These are phyloP conservation scores for Sebastes umbrosus DNA, from an alignment of 2,797 vertebrate species.

Conservation along the genomic window DNA sequence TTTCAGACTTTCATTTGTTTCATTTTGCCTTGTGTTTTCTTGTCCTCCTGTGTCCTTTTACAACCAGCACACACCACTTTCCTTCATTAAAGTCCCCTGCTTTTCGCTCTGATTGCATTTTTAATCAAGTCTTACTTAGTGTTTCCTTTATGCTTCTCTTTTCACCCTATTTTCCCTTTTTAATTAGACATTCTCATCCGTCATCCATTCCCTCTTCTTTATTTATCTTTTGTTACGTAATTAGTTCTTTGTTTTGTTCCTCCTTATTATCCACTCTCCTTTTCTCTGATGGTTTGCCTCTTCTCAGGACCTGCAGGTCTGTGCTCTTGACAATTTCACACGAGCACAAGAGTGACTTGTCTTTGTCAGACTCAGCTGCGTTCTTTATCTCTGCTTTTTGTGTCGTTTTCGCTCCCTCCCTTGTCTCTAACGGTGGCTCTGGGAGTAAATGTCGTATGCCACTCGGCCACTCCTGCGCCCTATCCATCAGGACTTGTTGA, in stretches of 20 bases:
- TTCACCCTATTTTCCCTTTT: neutral
- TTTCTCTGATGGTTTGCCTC: neutral
- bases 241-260: neutral
- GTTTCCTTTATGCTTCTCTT: neutral
- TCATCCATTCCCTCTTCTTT: neutral
- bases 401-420: neutral
- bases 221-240: neutral
- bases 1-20: neutral
- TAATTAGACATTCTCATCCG: neutral
- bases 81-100: neutral
- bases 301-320: neutral
- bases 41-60: neutral
- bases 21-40: neutral
- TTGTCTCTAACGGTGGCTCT: neutral
- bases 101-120: neutral
- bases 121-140: neutral
- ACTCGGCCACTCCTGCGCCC: neutral
- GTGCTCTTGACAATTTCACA: neutral
- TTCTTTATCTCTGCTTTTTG: neutral
- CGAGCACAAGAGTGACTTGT: neutral
- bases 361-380: neutral
- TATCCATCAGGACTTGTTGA: neutral
- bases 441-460: neutral
- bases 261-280: neutral
- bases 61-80: neutral